Conservation (phyloP, 2,113 vertebrate genomes). For the Muntiacus reevesi region DNA sequence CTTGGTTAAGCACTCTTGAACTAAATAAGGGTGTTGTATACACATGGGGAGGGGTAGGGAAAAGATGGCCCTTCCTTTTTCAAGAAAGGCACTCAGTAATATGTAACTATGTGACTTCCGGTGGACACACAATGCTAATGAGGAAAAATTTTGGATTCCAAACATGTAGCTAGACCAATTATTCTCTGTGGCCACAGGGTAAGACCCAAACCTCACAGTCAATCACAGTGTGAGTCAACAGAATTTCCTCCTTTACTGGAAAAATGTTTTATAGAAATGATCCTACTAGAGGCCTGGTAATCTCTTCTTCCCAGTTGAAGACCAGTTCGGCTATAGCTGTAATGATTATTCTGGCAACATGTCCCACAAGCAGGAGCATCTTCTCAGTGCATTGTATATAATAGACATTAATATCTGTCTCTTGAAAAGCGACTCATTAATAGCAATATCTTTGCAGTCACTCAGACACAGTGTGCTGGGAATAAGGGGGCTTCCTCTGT, state of each 20-base stretch:
- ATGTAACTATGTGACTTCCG: neutral
- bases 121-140: neutral
- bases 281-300: neutral
- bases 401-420: neutral
- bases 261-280: neutral
- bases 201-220: neutral
- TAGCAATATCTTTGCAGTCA: neutral
- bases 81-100: neutral
- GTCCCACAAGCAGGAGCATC: neutral
- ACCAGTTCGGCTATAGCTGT: neutral
- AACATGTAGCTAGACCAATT: neutral
- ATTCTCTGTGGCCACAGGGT: neutral
- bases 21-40: constrained; percentile 9
- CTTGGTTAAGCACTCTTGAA: constrained; percentile 38
- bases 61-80: neutral
- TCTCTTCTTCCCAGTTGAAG: neutral
- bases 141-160: neutral
- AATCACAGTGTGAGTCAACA: neutral
- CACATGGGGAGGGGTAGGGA: neutral
- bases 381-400: neutral
- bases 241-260: neutral
- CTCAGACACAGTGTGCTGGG: neutral
- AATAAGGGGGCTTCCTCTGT: neutral
- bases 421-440: neutral
- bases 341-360: neutral